Evolutionary conservation across 2,797 vertebrate species (phyloP), one percentile per base, ranked within the genome.

Genomic region (Cryptoblepharus egeriae): DNA sequence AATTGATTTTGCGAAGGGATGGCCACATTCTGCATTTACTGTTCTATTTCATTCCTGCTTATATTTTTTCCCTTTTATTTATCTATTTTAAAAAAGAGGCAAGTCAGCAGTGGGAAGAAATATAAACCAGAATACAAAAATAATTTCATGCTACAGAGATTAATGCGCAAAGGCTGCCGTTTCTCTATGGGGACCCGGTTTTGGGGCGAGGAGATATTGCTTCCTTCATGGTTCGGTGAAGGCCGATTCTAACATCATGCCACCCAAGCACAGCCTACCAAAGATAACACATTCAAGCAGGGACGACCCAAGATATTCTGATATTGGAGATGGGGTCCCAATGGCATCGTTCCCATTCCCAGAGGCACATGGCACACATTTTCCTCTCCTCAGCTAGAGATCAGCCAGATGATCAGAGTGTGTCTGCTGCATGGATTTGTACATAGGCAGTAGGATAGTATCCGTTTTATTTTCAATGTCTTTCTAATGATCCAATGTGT

Each of bases 141-240:
- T 75, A 79, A 70, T 79, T 79, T 84, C 64, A 79, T 75, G 52
- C 70, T 74, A 79, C 82, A 79, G 52, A 81, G 75, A 77, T 73
- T 81, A 85, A 78, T 76, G 64, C 45, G 22, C 61, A 13, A 81
- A 78, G 57, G 39, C 26, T 71, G 72, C 42, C 32, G 52, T 76
- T 65, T 76, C 58, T 64, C 72, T 85, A 15, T 57, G 73, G 73
- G 28, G 42, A 80, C 9, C 20, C 32, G 35, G 65, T 80, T 80
- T 63, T 39, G 70, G 49, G 28, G 70, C 57, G 30, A 71, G 24
- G 70, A 24, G 24, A 71, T 71, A 80, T 57, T 63, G 28, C 35
- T 32, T 79, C n/a, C 58, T 70, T 80, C 76, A 45, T 76, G 58
- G 58, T 80, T 85, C 78, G 70, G 22, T 75, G 45, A 39, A 18